A percentile compares a stretch with the other conserved stretches of the same genome.
These are phyloP conservation scores for Diachasma alloeum DNA, from an alignment of 1,140 invertebrate genomes.

Conservation along the genomic window DNA sequence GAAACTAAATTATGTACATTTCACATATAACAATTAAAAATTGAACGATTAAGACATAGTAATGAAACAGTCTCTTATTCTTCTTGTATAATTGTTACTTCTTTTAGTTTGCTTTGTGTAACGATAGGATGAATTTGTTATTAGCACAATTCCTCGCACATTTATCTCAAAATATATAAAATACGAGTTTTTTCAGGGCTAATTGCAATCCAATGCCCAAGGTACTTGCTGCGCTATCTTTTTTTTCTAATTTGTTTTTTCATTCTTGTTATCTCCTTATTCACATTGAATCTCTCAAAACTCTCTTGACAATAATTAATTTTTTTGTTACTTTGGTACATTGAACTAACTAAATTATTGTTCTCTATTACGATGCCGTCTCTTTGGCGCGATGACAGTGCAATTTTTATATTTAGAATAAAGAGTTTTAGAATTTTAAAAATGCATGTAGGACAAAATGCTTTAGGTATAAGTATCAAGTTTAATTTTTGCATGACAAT, in stretches of 20 bases:
- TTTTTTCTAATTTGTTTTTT: neutral
- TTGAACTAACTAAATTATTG: neutral
- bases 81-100: neutral
- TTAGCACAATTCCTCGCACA: neutral
- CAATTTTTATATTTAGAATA: neutral
- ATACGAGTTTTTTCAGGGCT: neutral
- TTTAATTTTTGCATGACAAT: no score
- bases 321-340: neutral
- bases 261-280: neutral
- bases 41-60: neutral
- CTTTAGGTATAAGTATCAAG: no score
- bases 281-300: neutral
- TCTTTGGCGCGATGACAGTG: neutral
- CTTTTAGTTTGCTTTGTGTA: neutral
- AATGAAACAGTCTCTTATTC: slow-evolving; percentile 11
- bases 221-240: neutral
- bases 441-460: neutral
- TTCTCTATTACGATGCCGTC: neutral
- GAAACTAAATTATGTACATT: neutral
- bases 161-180: slow-evolving; percentile 1
- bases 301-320: neutral
- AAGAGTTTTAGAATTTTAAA: neutral
- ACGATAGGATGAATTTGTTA: neutral
- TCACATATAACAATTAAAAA: neutral
- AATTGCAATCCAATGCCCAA: no score